These are phyloP conservation scores for Rhingia campestris DNA, from an alignment of 2,888 invertebrate species.

Conservation along the genomic window DNA sequence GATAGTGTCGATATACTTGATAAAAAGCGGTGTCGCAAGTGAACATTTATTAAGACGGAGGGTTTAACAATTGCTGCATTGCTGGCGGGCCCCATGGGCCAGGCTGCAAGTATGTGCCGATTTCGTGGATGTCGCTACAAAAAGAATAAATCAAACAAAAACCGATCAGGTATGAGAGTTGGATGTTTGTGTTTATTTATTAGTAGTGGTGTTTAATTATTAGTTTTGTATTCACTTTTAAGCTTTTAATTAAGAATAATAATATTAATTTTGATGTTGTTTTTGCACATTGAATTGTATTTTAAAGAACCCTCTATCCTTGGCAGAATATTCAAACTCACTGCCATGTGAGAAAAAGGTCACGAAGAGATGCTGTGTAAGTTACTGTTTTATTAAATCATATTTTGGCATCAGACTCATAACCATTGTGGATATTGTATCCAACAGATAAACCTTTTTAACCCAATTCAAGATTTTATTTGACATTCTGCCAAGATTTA, in stretches of 20 bases:
- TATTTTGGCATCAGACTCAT: too few species aligned
- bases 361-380: too few species aligned
- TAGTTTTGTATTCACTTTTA: conserved; percentile 1
- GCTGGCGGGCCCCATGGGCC: conserved; percentile 87
- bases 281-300: too few species aligned
- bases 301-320: too few species aligned
- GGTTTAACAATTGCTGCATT: conserved; percentile 82
- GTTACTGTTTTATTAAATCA: too few species aligned
- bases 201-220: not conserved
- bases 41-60: conserved; percentile 82
- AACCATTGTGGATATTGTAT: too few species aligned
- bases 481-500: too few species aligned
- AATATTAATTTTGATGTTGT: not conserved
- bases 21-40: conserved; percentile 45
- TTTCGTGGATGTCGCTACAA: conserved; percentile 90
- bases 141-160: conserved; percentile 85
- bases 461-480: too few species aligned
- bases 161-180: conserved; percentile 70
- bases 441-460: too few species aligned
- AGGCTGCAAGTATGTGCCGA: conserved; percentile 92
- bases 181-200: conserved; percentile 3
- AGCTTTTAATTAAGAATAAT: not conserved
- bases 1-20: not conserved
- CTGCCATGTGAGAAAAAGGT: too few species aligned
- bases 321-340: too few species aligned